A percentile compares a stretch with the other conserved stretches of the same genome.
Evolutionary conservation across 2,888 invertebrate species (phyloP).

Genomic region (Stictocephala bisonia): DNA sequence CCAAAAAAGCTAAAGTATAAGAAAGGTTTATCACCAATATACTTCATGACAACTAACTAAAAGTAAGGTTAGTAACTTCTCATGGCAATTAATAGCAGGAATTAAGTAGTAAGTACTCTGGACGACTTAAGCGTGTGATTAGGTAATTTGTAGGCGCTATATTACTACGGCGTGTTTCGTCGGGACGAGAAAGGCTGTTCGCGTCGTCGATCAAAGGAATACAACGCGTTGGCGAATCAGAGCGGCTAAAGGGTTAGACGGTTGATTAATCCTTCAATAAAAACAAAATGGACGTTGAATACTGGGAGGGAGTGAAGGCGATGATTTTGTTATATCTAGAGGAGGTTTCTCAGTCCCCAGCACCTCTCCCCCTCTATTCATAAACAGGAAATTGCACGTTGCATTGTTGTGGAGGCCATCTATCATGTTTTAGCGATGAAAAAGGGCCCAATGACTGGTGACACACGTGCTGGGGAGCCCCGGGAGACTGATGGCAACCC

Average conservation of each 20-base stretch:
- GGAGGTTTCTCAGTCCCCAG: not conserved
- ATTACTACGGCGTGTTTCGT: too few species aligned
- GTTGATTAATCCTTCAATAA: conserved; percentile 33
- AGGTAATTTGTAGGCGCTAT: too few species aligned
- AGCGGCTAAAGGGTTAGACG: too few species aligned
- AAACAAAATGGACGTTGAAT: conserved; percentile 11
- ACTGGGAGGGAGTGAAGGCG: not conserved
- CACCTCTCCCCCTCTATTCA: conserved; percentile 19
- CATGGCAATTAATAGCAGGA: too few species aligned
- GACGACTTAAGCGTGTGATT: too few species aligned
- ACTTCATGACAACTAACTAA: too few species aligned
- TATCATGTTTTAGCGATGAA: not conserved
- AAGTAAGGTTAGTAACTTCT: too few species aligned
- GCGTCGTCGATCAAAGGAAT: conserved; percentile 21
- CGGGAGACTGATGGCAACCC: too few species aligned
- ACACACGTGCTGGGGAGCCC: conserved; percentile 14
- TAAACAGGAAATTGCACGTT: conserved; percentile 27
- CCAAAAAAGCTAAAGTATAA: too few species aligned
- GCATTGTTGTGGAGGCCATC: conserved; percentile 3
- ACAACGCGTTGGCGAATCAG: too few species aligned
- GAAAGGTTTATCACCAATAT: too few species aligned
- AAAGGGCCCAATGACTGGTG: not conserved
- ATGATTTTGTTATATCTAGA: not conserved
- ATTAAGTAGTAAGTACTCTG: too few species aligned
- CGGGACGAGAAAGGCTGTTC: not conserved